Base-by-base conservation (phyloP, 1,140 invertebrate genomes). In the Anagrus nilaparvatae region DNA sequence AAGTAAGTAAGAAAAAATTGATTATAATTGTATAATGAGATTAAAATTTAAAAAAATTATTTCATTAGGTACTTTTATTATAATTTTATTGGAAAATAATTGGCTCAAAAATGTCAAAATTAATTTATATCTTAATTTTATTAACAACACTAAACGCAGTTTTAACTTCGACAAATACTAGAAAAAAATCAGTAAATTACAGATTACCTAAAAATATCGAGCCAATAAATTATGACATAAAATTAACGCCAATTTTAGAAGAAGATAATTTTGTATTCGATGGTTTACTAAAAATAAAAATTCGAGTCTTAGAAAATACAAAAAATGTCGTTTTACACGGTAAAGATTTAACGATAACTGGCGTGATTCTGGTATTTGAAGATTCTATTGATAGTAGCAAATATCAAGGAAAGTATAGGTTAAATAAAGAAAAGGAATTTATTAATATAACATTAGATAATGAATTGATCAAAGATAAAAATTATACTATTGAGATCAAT, bases 331-430 rank as follows among this genome's bases (percentile, higher is more conserved):
- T 16, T 7, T 21, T 63, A 8, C 59, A 63, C 33, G 31, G 50
- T 5, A 48, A 43, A 2, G 17, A 53, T 24, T 29, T 58, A 19
- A 34, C 12, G 3, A 21, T 50, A n/a, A 9, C 8, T 4, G n/a
- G 12, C 10, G 12, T 16, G 25, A 20, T 17, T 5, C 6, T 51
- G 47, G 63, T 39, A 50, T 50, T n/a, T 0, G 3, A 30, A 53
- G 61, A 61, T 27, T 17, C 19, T 34, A 9, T 16, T 18, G 14
- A 13, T 40, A 0, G 20, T 9, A 13, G 56, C 78, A 82, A 59
- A 73, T 71, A 20, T 68, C 73, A 7, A 69, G 77, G 31, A 76
- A 91, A 56, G 89, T 91, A 59, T 74, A 83, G n/a, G n/a, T 33
- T 37, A 20, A 35, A 39, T 25, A 14, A 14, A 13, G 12, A 41